Conservation (phyloP, 2,888 invertebrate species). For the Papilio demoleus region DNA sequence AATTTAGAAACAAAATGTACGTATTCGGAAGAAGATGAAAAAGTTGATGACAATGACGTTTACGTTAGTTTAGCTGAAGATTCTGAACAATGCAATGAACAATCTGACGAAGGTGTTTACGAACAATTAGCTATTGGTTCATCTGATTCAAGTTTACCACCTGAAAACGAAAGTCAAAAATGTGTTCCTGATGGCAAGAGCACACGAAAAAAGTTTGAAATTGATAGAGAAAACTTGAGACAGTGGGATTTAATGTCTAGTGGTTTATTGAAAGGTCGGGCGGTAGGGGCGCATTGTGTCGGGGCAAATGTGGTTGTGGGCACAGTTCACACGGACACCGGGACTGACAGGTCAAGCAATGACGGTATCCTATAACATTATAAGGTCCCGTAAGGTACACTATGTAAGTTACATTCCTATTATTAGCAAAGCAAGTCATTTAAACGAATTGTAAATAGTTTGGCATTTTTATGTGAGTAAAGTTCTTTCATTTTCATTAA, state of each 20-base stretch:
- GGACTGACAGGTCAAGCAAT: slow-evolving; percentile 77
- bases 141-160: slow-evolving; percentile 47
- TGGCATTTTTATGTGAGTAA: slow-evolving; percentile 59
- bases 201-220: slow-evolving; percentile 82
- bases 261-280: slow-evolving; percentile 85
- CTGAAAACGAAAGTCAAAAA: slow-evolving; percentile 42
- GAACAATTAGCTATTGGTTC: slow-evolving; percentile 80
- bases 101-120: slow-evolving; percentile 82
- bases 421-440: slow-evolving; percentile 77
- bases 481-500: slow-evolving; percentile 44
- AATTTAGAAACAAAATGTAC: slow-evolving; percentile 51
- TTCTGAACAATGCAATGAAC: slow-evolving; percentile 53
- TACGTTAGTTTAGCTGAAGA: slow-evolving; percentile 79
- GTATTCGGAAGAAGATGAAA: slow-evolving; percentile 60
- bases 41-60: slow-evolving; percentile 77
- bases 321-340: slow-evolving; percentile 71
- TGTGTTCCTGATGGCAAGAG: slow-evolving; percentile 50
- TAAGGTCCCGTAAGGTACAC: slow-evolving; percentile 75
- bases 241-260: slow-evolving; percentile 96
- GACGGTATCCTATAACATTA: slow-evolving; percentile 81
- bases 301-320: slow-evolving; percentile 66
- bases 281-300: slow-evolving; percentile 71
- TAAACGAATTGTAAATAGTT: slow-evolving; percentile 61
- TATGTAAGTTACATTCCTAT: slow-evolving; percentile 77
- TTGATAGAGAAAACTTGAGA: slow-evolving; percentile 92